These are phyloP conservation scores for Otis tarda DNA, from an alignment of 2,113 vertebrate species.

Conservation along the genomic window DNA sequence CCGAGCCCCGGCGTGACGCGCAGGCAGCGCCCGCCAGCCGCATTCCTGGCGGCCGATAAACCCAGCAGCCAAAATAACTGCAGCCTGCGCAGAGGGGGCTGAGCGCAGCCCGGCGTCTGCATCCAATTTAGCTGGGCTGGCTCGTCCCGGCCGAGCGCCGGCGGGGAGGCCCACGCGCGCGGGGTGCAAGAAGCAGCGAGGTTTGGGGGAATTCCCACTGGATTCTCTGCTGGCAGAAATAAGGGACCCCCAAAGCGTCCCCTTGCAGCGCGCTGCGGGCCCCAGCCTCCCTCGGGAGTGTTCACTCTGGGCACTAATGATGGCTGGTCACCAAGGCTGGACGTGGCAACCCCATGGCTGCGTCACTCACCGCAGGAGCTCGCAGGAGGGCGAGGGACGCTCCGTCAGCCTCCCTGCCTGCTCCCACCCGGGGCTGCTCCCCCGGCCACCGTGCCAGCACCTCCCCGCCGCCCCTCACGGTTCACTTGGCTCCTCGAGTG, in stretches of 20 bases:
- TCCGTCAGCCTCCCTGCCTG: fast-evolving
- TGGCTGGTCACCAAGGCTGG: neutral
- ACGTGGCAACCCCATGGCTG: neutral
- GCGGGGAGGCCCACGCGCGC: fast-evolving
- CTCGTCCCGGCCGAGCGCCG: neutral
- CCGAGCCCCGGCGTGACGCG: neutral
- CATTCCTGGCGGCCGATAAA: constrained; percentile 60
- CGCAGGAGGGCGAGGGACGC: neutral
- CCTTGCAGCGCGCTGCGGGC: neutral
- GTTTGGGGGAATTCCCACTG: neutral
- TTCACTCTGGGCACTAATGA: neutral
- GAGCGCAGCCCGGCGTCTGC: neutral
- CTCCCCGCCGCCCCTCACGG: neutral
- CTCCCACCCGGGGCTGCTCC: neutral
- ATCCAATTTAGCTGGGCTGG: neutral
- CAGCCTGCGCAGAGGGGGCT: neutral
- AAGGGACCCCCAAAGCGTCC: neutral
- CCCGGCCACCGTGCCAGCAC: neutral
- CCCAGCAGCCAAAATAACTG: constrained; percentile 43
- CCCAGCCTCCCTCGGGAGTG: fast-evolving
- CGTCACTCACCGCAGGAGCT: neutral
- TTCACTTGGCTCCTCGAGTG: neutral
- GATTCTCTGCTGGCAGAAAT: fast-evolving
- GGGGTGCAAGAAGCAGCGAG: neutral
- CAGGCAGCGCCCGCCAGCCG: constrained; percentile 15